Percentiles rank a stretch among this genome's conserved stretches.
These are phyloP conservation scores for Acinonyx jubatus DNA, from an alignment of 2,113 vertebrate genomes.

Conservation along the genomic window DNA sequence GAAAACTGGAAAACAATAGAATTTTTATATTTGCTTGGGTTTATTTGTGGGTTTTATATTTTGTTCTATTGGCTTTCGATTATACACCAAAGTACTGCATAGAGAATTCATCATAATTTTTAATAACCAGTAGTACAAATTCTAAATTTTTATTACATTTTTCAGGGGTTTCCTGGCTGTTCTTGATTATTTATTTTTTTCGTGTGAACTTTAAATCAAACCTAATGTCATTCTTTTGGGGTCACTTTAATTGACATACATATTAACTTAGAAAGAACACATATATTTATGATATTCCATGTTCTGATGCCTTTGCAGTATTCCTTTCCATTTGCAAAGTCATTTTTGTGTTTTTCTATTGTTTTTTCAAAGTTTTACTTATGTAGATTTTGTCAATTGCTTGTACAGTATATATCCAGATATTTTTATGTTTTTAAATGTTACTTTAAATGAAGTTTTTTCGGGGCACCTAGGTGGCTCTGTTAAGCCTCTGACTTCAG, in stretches of 20 bases:
- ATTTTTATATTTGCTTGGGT: background rate
- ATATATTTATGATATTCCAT: background rate
- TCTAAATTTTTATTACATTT: background rate
- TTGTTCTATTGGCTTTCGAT: background rate
- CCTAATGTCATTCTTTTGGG: background rate
- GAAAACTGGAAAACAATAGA: background rate
- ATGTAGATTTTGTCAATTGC: background rate
- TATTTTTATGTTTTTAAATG: background rate
- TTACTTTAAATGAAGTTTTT: background rate
- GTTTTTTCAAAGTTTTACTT: background rate
- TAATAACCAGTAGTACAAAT: background rate
- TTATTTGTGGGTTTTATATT: background rate
- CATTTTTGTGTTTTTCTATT: background rate
- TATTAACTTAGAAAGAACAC: background rate
- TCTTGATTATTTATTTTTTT: background rate
- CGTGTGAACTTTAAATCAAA: background rate
- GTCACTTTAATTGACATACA: background rate
- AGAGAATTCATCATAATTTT: background rate
- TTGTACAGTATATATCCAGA: background rate
- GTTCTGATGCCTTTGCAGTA: background rate
- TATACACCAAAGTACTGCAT: background rate
- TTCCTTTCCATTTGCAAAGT: background rate
- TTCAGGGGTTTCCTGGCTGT: background rate
- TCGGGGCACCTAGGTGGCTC: background rate
- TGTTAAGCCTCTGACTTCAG: no score